These are phyloP conservation scores for Volucella zonaria DNA, from an alignment of 2,888 invertebrate genomes.

Conservation along the genomic window DNA sequence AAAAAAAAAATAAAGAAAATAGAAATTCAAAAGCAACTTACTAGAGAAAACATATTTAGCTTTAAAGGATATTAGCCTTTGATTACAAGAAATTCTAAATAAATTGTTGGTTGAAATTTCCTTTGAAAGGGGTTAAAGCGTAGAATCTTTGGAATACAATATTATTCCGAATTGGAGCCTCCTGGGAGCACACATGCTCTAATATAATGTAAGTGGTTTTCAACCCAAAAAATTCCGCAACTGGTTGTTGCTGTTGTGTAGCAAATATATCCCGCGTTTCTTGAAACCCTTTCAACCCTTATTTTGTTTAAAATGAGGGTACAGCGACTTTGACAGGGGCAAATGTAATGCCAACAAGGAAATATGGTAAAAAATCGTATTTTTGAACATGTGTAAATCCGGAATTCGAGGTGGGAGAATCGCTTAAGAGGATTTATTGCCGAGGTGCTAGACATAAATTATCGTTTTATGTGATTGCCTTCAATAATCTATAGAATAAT, in stretches of 20 bases:
- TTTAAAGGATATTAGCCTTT: neutral
- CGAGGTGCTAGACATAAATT: conserved; percentile 78
- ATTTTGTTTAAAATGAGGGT: conserved; percentile 47
- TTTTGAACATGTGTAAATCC: conserved; percentile 73
- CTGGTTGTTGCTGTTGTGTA: conserved; percentile 43
- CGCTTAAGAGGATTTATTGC: conserved; percentile 80
- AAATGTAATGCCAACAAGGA: conserved; percentile 9
- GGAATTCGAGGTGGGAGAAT: conserved; percentile 32
- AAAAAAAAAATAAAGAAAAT: neutral
- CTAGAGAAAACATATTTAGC: neutral
- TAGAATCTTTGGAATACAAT: neutral
- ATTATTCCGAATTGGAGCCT: conserved; percentile 47
- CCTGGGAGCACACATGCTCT: conserved; percentile 43
- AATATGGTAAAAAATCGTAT: conserved; percentile 62
- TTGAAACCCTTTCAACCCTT: conserved; percentile 60
- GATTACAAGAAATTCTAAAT: neutral
- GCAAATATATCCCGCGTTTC: neutral
- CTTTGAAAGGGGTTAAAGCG: neutral
- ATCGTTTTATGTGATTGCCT: conserved; percentile 82
- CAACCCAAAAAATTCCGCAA: conserved; percentile 44
- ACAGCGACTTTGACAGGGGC: neutral
- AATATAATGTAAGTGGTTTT: conserved; percentile 44
- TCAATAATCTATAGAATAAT: conserved; percentile 80
- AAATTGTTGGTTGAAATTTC: neutral
- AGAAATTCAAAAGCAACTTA: conserved; percentile 13